phyloP scores from a whole-genome alignment of 2,797 vertebrate genomes.

The Macropodus opercularis region DNA sequence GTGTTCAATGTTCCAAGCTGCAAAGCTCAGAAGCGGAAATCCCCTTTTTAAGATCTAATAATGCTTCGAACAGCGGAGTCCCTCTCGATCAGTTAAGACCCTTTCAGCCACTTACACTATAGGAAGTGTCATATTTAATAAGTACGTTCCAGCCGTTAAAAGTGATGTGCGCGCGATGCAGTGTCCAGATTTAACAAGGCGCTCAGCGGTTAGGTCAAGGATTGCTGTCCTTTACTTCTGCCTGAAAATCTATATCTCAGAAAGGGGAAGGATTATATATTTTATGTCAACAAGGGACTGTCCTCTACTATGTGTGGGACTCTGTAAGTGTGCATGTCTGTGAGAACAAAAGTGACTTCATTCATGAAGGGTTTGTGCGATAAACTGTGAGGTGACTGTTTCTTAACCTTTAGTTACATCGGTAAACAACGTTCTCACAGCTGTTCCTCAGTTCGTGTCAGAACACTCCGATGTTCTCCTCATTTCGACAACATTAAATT shows the following conservation, averaged over 20 bases:
- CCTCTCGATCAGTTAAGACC: slow-evolving; percentile 51
- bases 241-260: slow-evolving; percentile 69
- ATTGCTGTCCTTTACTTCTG: slow-evolving; percentile 69
- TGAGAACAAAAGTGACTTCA: slow-evolving; percentile 2
- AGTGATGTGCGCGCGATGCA: slow-evolving; percentile 35
- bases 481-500: too few relatives aligned
- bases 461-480: too few relatives aligned
- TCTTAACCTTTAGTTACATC: slow-evolving; percentile 1
- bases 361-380: neutral
- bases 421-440: neutral
- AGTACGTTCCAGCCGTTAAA: slow-evolving; percentile 45
- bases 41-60: slow-evolving; percentile 56
- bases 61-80: slow-evolving; percentile 31
- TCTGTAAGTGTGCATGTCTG: slow-evolving; percentile 4
- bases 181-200: slow-evolving; percentile 68
- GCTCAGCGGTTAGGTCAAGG: slow-evolving; percentile 67
- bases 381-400: neutral
- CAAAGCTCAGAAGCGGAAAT: slow-evolving; percentile 14
- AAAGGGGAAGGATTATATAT: slow-evolving; percentile 71
- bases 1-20: neutral
- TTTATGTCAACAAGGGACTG: slow-evolving; percentile 68
- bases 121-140: slow-evolving; percentile 59
- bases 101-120: slow-evolving; percentile 36
- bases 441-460: too few relatives aligned
- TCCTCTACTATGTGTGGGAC: slow-evolving; percentile 37